A percentile compares a stretch with the other conserved stretches of the same genome.
These are phyloP conservation scores for Esox niger DNA, from an alignment of 2,113 vertebrate species.

Conservation along the genomic window DNA sequence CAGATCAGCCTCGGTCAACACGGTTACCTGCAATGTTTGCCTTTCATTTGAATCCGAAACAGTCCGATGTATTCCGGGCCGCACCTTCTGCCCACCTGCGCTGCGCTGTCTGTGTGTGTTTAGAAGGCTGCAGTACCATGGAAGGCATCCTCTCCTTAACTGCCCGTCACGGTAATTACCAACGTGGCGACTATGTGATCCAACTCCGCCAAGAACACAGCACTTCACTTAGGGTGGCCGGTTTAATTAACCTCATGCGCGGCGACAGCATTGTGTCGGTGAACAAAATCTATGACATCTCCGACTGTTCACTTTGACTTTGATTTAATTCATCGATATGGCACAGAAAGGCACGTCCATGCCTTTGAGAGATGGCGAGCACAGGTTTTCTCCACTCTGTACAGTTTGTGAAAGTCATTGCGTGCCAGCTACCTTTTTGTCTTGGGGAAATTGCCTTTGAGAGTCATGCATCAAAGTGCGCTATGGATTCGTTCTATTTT, in stretches of 20 bases:
- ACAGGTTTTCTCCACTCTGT: background rate
- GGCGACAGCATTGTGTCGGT: too few relatives aligned
- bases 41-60: conserved; percentile 7
- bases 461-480: background rate
- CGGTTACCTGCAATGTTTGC: conserved; percentile 1
- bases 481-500: conserved; percentile 10
- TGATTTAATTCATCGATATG: background rate
- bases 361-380: background rate
- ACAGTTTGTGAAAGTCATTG: background rate
- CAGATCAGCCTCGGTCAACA: conserved; percentile 5
- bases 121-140: background rate
- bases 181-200: background rate
- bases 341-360: background rate
- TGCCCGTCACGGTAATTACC: background rate
- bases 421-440: background rate
- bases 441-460: background rate
- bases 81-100: background rate
- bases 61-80: background rate
- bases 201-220: background rate
- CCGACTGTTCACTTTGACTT: background rate
- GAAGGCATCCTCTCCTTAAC: background rate
- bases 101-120: too few relatives aligned
- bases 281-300: background rate
- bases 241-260: background rate
- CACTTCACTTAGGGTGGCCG: background rate